These are phyloP conservation scores for Pteropus rufus DNA, from an alignment of 2,797 vertebrate genomes.

Conservation along the genomic window DNA sequence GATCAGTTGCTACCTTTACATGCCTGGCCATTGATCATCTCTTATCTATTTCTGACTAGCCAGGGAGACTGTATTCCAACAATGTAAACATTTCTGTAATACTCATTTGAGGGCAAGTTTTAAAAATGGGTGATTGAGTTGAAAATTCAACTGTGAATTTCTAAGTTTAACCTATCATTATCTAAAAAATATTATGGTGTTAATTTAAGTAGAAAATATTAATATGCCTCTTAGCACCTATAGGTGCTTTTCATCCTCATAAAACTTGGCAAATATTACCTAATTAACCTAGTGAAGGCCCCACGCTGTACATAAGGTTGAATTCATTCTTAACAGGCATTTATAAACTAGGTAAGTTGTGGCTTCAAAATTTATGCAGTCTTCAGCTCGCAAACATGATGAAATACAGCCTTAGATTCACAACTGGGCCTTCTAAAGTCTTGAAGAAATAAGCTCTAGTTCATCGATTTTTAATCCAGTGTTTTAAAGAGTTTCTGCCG, in stretches of 20 bases:
- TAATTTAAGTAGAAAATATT: constrained; percentile 27
- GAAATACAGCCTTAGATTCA: not conserved
- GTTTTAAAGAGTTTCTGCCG: not conserved
- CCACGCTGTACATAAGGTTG: not conserved
- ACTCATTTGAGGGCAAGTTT: not conserved
- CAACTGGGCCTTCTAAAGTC: not conserved
- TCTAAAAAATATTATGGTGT: not conserved
- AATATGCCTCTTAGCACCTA: not conserved
- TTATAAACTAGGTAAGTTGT: not conserved
- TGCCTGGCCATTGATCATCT: not conserved
- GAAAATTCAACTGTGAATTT: not conserved
- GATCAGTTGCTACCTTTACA: not conserved
- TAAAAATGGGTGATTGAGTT: not conserved
- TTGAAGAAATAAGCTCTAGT: not conserved
- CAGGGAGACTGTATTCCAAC: not conserved
- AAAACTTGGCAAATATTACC: constrained; percentile 12
- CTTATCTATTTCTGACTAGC: not conserved
- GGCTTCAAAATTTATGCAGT: constrained; percentile 31
- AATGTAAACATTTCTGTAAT: not conserved
- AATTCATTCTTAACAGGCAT: not conserved
- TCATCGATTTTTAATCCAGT: not conserved
- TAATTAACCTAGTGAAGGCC: constrained; percentile 32
- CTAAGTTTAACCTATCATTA: constrained; percentile 3
- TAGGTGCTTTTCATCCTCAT: constrained; percentile 30
- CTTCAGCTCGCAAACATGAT: not conserved